Evolutionary conservation across 2,113 vertebrate genomes (phyloP).

Genomic region (Pluvialis apricaria): DNA sequence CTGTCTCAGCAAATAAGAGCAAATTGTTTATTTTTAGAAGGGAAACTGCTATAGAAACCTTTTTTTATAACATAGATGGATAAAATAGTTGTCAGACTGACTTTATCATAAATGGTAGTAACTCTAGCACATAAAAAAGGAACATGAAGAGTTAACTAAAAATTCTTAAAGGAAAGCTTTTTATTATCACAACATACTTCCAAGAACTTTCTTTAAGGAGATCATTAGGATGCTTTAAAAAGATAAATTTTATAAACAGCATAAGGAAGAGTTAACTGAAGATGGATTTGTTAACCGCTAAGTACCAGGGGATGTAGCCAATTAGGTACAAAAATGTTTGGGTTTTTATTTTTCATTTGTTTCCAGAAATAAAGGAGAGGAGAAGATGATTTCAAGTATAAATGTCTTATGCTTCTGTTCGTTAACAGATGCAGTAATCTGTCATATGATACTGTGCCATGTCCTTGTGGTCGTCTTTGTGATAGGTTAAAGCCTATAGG

Average conservation of each 20-base stretch:
- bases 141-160: neutral
- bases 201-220: neutral
- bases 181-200: neutral
- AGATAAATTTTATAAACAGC: neutral
- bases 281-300: neutral
- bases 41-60: neutral
- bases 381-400: neutral
- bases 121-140: neutral
- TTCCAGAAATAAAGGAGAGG: neutral
- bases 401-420: neutral
- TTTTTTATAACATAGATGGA: neutral
- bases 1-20: neutral
- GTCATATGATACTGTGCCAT: neutral
- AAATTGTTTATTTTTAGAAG: conserved; percentile 1
- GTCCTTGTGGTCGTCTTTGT: neutral
- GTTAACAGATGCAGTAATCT: neutral
- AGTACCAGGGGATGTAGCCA: neutral
- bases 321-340: neutral
- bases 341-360: neutral
- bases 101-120: neutral
- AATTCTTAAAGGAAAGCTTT: neutral
- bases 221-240: neutral
- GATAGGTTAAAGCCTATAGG: neutral
- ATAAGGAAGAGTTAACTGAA: neutral
- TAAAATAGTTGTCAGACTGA: neutral